Evolutionary conservation across 2,113 vertebrate genomes (phyloP).

Genomic region (Pluvianellus socialis): DNA sequence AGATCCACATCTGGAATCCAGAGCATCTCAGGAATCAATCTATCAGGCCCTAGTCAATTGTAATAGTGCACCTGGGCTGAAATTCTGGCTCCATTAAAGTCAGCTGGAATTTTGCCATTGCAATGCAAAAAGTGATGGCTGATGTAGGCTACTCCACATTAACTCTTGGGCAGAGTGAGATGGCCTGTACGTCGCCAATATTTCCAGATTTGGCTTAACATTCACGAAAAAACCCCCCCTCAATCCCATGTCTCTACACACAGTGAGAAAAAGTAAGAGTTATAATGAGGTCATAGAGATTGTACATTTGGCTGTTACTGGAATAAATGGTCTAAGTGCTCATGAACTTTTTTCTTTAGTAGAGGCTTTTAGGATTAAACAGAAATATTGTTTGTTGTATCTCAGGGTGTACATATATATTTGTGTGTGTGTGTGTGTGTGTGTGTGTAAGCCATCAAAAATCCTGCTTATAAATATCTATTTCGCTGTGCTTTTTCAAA

Average conservation of each 20-base stretch:
- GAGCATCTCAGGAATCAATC: constrained; percentile 70
- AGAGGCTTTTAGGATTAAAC: constrained; percentile 38
- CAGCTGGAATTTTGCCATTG: constrained; percentile 54
- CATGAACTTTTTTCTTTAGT: constrained; percentile 14
- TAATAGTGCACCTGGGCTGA: constrained; percentile 67
- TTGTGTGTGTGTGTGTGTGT: not conserved
- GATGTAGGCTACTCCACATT: constrained; percentile 40
- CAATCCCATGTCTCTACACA: not conserved
- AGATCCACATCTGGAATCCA: constrained; percentile 69
- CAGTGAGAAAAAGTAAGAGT: constrained; percentile 21
- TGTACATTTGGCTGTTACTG: not conserved
- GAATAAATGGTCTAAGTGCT: constrained; percentile 13
- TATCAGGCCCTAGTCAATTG: constrained; percentile 63
- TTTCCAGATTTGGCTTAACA: constrained; percentile 31
- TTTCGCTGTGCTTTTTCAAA: constrained; percentile 9
- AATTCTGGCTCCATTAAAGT: constrained; percentile 60
- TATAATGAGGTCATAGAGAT: constrained; percentile 10
- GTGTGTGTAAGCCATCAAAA: not conserved
- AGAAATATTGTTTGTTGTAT: constrained; percentile 34
- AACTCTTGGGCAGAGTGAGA: not conserved
- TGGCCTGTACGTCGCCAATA: not conserved
- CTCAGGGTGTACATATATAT: not conserved
- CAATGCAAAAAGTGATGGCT: constrained; percentile 57
- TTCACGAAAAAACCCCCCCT: not conserved
- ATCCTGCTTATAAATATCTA: constrained; percentile 15